Percentiles rank a stretch among this genome's conserved stretches.
Evolutionary conservation across 2,888 invertebrate species (phyloP).

Genomic region (Leptopilina drosophilae): DNA sequence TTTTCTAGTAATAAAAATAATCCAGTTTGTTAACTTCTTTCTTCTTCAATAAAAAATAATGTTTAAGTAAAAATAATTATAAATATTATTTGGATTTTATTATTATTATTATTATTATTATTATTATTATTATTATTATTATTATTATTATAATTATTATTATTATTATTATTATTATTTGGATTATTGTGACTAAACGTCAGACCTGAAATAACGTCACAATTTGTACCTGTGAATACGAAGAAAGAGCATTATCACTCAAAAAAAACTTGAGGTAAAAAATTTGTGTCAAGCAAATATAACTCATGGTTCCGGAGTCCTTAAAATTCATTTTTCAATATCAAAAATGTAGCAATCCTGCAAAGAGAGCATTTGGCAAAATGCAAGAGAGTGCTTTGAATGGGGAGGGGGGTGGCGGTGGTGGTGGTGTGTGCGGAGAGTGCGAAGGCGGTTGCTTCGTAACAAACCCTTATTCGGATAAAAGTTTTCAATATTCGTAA

Average conservation of each 20-base stretch:
- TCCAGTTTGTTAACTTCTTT: too few relatives aligned
- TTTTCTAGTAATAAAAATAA: too few relatives aligned
- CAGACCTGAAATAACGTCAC: too few relatives aligned
- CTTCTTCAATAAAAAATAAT: too few relatives aligned
- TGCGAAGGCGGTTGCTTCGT: conserved; percentile 58
- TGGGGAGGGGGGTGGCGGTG: too few relatives aligned
- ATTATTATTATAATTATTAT: too few relatives aligned
- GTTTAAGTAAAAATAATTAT: too few relatives aligned
- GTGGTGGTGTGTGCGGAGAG: conserved; percentile 34
- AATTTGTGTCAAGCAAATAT: not conserved
- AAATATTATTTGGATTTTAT: too few relatives aligned
- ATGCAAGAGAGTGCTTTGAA: conserved; percentile 49
- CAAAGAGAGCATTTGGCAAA: conserved; percentile 53
- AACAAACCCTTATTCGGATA: conserved; percentile 68
- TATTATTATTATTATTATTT: too few relatives aligned
- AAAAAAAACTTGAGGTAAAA: not conserved
- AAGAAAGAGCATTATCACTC: not conserved
- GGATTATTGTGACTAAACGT: too few relatives aligned
- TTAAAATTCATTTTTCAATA: conserved; percentile 6
- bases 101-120: too few relatives aligned
- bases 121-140: too few relatives aligned
- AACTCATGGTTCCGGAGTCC: not conserved
- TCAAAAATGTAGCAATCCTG: not conserved
- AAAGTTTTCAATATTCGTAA: conserved; percentile 65
- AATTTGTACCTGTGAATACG: not conserved